phyloP scores from a whole-genome alignment of 2,888 invertebrate species.

The Melikaiella ostensackeni region DNA sequence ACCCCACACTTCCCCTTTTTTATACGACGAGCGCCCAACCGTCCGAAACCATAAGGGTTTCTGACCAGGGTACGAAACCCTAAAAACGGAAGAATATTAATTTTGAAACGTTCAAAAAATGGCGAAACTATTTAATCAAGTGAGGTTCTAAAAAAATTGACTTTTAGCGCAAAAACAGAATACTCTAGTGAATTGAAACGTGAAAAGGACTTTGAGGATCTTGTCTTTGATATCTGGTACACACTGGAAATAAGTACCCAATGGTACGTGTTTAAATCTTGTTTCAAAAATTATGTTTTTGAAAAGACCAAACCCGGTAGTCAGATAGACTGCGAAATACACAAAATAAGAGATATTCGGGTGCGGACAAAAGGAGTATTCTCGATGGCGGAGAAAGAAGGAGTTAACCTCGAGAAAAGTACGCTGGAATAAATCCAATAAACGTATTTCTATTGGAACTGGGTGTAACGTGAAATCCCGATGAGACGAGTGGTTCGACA shows the following conservation, averaged over 20 bases:
- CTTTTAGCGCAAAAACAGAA: neutral
- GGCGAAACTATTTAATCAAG: too few species aligned
- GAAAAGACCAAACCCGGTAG: neutral
- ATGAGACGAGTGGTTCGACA: slow-evolving; percentile 51
- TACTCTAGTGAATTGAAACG: neutral
- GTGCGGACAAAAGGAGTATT: slow-evolving; percentile 6
- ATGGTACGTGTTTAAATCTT: neutral
- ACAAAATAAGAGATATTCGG: neutral
- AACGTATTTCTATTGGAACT: slow-evolving; percentile 54
- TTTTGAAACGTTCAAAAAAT: too few species aligned
- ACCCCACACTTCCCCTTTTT: too few species aligned
- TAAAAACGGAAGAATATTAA: too few species aligned
- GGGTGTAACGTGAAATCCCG: slow-evolving; percentile 51
- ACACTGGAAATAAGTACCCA: neutral
- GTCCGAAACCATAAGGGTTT: too few species aligned
- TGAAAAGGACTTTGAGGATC: neutral
- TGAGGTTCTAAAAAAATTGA: neutral
- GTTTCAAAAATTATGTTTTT: neutral
- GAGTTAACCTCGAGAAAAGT: slow-evolving; percentile 46
- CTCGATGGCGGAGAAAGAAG: slow-evolving; percentile 28
- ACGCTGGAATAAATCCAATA: slow-evolving; percentile 55
- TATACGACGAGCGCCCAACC: too few species aligned
- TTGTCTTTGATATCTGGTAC: neutral
- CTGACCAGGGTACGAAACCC: too few species aligned
- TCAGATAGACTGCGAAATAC: neutral